These are phyloP conservation scores for Conus ventricosus DNA, from an alignment of 1,140 invertebrate genomes.

Conservation along the genomic window DNA sequence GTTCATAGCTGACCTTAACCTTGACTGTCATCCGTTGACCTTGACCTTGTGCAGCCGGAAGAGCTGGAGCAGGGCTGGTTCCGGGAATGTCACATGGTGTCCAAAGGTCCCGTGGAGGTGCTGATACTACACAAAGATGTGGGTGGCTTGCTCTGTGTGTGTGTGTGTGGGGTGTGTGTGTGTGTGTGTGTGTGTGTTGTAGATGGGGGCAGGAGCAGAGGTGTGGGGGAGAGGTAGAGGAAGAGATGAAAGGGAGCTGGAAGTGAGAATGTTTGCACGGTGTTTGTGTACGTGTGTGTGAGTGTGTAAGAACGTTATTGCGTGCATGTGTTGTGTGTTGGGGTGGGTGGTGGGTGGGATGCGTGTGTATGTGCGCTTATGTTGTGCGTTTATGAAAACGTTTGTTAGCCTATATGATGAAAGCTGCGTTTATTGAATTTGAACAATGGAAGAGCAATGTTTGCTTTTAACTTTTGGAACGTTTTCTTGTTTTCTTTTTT, in stretches of 20 bases:
- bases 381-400: no score
- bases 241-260: no score
- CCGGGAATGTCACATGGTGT: slow-evolving; percentile 65
- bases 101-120: slow-evolving; percentile 69
- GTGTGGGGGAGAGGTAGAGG: no score
- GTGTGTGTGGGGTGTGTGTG: not conserved
- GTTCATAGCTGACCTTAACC: not conserved
- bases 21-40: not conserved
- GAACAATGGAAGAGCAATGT: no score
- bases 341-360: no score
- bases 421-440: no score
- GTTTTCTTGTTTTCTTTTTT: no score
- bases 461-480: no score
- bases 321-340: no score
- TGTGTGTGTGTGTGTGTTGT: not conserved
- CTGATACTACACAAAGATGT: slow-evolving; percentile 68
- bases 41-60: slow-evolving; percentile 57
- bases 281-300: not conserved
- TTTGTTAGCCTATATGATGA: no score
- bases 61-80: slow-evolving; percentile 62
- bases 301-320: not conserved
- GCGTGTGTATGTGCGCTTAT: not conserved
- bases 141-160: slow-evolving; percentile 38
- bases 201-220: no score
- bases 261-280: no score